These are phyloP conservation scores for Nyctibius grandis DNA, from an alignment of 2,797 vertebrate genomes.

Conservation along the genomic window DNA sequence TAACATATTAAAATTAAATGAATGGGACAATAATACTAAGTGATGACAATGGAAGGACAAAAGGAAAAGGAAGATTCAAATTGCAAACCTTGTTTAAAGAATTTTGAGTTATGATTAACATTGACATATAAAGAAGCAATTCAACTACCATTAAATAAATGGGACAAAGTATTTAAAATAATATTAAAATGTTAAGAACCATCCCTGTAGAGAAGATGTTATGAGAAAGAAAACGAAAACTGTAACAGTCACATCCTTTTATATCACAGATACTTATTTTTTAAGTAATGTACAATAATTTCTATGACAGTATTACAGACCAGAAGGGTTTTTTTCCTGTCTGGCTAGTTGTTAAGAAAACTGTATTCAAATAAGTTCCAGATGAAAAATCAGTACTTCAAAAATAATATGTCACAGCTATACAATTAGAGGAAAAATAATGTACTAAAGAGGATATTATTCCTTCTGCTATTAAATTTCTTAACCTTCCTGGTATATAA, in stretches of 20 bases:
- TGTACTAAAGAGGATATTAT: fast-evolving
- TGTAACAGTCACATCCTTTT: neutral
- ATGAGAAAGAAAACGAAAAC: neutral
- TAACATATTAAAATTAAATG: neutral
- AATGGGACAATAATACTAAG: neutral
- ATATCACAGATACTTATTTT: neutral
- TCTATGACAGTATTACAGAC: neutral
- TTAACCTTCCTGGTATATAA: neutral
- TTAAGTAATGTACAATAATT: neutral
- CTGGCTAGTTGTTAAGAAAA: neutral
- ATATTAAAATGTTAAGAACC: neutral
- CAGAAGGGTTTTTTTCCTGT: neutral
- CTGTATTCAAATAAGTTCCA: neutral
- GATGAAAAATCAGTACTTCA: neutral
- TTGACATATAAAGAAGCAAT: neutral
- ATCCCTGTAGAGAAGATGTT: neutral
- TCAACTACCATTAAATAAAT: neutral
- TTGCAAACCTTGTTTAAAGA: neutral
- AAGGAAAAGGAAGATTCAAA: neutral
- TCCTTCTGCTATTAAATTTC: neutral
- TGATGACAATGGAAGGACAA: neutral
- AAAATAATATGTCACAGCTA: neutral
- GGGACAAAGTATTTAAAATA: neutral
- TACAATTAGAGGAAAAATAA: neutral
- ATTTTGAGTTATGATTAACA: neutral